Evolutionary conservation across 1,140 invertebrate genomes (phyloP).

Genomic region (Cataglyphis hispanica): DNA sequence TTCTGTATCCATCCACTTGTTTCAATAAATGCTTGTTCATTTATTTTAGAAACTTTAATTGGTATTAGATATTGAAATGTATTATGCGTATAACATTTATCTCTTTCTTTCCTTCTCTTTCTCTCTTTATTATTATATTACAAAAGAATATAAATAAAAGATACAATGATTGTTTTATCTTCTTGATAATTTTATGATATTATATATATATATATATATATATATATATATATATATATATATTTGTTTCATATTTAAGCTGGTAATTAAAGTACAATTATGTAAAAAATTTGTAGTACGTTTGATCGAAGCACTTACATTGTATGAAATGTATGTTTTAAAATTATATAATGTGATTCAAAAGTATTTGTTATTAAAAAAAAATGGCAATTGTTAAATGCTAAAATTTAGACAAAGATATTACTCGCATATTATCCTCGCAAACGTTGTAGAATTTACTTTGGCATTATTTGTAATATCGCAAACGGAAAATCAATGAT

Average conservation of each 20-base stretch:
- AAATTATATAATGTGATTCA: not conserved
- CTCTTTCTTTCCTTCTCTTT: too few relatives aligned
- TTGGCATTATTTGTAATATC: not conserved
- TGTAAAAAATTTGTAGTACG: not conserved
- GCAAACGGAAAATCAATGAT: not conserved
- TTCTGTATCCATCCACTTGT: not conserved
- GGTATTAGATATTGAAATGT: not conserved
- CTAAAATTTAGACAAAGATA: not conserved
- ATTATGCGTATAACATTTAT: not conserved
- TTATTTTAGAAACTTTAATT: not conserved
- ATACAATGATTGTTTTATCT: not conserved
- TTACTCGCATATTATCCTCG: not conserved
- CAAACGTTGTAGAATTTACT: not conserved
- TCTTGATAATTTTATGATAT: not conserved
- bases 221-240: not conserved
- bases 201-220: not conserved
- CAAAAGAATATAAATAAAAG: not conserved
- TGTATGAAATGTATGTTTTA: not conserved
- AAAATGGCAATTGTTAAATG: not conserved
- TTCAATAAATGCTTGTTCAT: not conserved
- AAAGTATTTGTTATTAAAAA: not conserved
- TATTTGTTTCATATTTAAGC: not conserved
- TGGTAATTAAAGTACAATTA: not conserved
- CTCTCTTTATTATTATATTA: not conserved
- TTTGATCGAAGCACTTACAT: not conserved